phyloP scores from a whole-genome alignment of 1,140 invertebrate genomes.

The Helicoverpa zea region DNA sequence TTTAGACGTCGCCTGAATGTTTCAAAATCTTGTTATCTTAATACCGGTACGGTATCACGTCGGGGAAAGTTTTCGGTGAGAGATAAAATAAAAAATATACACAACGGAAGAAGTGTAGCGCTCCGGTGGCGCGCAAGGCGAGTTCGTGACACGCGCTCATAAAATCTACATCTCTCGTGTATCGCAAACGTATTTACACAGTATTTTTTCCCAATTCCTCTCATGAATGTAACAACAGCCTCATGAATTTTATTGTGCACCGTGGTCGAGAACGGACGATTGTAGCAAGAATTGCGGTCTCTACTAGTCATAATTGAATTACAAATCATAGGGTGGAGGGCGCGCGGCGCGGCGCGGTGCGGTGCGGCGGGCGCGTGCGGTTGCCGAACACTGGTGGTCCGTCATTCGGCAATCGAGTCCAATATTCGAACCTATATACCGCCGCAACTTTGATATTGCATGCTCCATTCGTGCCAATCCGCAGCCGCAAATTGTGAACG shows the following conservation, averaged over 20 bases:
- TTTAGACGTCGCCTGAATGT: conserved; percentile 41
- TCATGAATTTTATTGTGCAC: conserved; percentile 69
- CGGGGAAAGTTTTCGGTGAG: conserved; percentile 22
- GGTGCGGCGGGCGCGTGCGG: conserved; percentile 36
- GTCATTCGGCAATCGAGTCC: conserved; percentile 52
- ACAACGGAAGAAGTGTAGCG: conserved; percentile 13
- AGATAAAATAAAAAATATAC: conserved; percentile 42
- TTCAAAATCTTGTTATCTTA: conserved; percentile 48
- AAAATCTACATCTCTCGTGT: conserved; percentile 59
- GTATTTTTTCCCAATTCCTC: conserved; percentile 63
- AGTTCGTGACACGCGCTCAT: conserved; percentile 40
- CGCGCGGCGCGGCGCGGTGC: not conserved
- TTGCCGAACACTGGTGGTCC: conserved; percentile 38
- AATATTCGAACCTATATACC: conserved; percentile 55
- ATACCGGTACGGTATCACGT: conserved; percentile 34
- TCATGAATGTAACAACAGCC: conserved; percentile 66
- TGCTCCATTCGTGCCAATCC: conserved; percentile 63
- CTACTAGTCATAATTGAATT: conserved; percentile 65
- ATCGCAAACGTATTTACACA: conserved; percentile 59
- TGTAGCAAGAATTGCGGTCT: conserved; percentile 54
- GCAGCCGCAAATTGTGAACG: conserved; percentile 64
- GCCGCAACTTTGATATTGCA: conserved; percentile 62
- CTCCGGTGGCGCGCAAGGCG: not conserved
- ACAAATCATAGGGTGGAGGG: conserved; percentile 56
- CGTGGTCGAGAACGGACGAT: conserved; percentile 47